These are phyloP conservation scores for Oscarella lobularis DNA, from an alignment of 37 sponge, comb jelly and placozoan genomes.

Conservation along the genomic window DNA sequence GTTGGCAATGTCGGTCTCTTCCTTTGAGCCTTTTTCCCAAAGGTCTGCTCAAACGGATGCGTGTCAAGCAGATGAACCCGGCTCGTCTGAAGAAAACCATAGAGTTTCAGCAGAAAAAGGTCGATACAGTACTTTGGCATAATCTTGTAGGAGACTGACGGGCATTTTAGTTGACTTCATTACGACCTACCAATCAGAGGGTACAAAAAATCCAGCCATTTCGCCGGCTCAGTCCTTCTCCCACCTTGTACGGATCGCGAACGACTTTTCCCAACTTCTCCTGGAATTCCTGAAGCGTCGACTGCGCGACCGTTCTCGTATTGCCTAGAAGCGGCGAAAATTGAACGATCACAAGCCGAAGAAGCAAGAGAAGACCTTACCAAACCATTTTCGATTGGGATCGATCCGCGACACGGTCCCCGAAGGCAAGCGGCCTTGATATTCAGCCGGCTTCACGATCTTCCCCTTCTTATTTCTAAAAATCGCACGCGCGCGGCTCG, in stretches of 20 bases:
- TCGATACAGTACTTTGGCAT: conserved; percentile 74
- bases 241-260: conserved; percentile 83
- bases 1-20: conserved; percentile 59
- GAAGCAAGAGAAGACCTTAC: conserved; percentile 17
- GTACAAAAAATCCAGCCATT: neutral
- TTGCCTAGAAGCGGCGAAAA: conserved; percentile 65
- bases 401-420: conserved; percentile 91
- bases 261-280: conserved; percentile 84
- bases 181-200: conserved; percentile 43
- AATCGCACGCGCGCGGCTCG: too few relatives aligned
- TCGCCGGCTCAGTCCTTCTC: neutral
- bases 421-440: conserved; percentile 51
- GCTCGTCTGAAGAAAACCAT: conserved; percentile 28
- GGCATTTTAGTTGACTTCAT: conserved; percentile 88
- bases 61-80: conserved; percentile 86
- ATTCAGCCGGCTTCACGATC: conserved; percentile 79
- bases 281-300: conserved; percentile 90
- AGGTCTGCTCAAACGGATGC: conserved; percentile 79
- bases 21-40: conserved; percentile 82
- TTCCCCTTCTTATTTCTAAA: conserved; percentile 69
- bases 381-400: conserved; percentile 98
- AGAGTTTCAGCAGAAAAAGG: neutral
- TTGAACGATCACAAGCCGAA: neutral
- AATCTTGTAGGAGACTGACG: conserved; percentile 81
- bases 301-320: conserved; percentile 76